A percentile compares a stretch with the other conserved stretches of the same genome.
Evolutionary conservation across 2,888 invertebrate genomes (phyloP).

Genomic region (Willowsia nigromaculata): DNA sequence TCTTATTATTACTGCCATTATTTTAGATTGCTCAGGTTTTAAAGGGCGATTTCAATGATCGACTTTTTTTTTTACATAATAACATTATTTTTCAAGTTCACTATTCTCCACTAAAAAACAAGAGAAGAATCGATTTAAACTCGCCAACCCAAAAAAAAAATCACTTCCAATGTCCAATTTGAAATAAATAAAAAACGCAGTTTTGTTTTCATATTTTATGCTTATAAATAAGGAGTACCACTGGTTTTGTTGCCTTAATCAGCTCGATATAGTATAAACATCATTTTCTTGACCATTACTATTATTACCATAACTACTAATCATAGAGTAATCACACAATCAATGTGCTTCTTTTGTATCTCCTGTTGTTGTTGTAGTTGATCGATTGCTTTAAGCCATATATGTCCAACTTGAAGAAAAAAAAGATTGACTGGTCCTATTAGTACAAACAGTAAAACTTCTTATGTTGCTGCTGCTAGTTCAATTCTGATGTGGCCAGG

Average conservation of each 20-base stretch:
- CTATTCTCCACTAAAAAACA: background rate
- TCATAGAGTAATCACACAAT: constrained; percentile 46
- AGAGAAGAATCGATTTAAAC: background rate
- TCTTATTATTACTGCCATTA: background rate
- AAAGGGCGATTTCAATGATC: background rate
- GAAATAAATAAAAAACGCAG: background rate
- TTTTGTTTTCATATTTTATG: background rate
- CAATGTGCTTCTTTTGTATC: background rate
- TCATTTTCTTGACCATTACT: constrained; percentile 33
- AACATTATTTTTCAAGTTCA: constrained; percentile 12
- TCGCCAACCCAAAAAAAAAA: background rate
- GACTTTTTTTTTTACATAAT: background rate
- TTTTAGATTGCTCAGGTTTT: background rate
- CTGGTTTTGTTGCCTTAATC: background rate
- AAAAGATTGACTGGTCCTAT: constrained; percentile 54
- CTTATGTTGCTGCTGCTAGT: background rate
- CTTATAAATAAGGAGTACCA: background rate
- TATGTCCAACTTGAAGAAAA: constrained; percentile 56
- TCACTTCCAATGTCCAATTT: background rate
- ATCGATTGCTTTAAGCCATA: constrained; percentile 68
- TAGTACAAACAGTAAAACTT: constrained; percentile 20
- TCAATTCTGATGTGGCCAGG: background rate
- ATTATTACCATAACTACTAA: constrained; percentile 26
- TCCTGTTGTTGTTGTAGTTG: constrained; percentile 44
- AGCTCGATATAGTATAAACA: no score